Evolutionary conservation across 2,113 vertebrate genomes (phyloP), one percentile per base, ranked within the genome.

Genomic region (Neomonachus schauinslandi): DNA sequence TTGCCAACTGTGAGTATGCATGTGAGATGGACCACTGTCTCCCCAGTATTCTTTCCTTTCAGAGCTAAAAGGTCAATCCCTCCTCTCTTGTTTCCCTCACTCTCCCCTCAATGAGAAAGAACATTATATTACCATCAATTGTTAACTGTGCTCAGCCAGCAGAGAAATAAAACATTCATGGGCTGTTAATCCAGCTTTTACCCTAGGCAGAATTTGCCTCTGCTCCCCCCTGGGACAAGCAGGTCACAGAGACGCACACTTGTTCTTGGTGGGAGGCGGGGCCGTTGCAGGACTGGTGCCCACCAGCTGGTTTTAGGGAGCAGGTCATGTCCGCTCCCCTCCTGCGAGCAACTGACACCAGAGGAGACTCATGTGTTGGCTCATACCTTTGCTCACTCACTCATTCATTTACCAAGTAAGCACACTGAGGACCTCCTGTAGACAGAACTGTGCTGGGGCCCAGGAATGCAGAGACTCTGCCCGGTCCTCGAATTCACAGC

Each of bases 121-220:
- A 97, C 59, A 84, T 95, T 84, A 79, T 82, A 97, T 98, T 97
- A 98, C 94, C 95, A 97, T 96, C 69, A 67, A 94, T 98, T 96
- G 97, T 98, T 97, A 98, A 98, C 98, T 96, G 96, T 31, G 97
- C 72, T 98, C 96, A 97, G 81, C 51, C 88, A 39, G 95, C 7
- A 28, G 15, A 39, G 95, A 95, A 98, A 95, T 42, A 89, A 97
- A 93, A 87, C 1, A 11, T 42, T 93, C 96, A 96, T 26, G 97
- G 98, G 90, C 98, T 91, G 95, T 98, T 98, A 98, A 98, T 91
- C 91, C 1, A 4, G 65, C 18, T 96, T 85, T 98, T 97, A 97
- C 96, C 55, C 87, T 92, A 28, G 57, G 87, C 84, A 61, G 72
- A 94, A 89, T 16, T 1, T 1, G 22, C 87, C 74, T 89, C 8